Conservation (phyloP, 1,140 invertebrate species). For the Drosophila guanche region DNA sequence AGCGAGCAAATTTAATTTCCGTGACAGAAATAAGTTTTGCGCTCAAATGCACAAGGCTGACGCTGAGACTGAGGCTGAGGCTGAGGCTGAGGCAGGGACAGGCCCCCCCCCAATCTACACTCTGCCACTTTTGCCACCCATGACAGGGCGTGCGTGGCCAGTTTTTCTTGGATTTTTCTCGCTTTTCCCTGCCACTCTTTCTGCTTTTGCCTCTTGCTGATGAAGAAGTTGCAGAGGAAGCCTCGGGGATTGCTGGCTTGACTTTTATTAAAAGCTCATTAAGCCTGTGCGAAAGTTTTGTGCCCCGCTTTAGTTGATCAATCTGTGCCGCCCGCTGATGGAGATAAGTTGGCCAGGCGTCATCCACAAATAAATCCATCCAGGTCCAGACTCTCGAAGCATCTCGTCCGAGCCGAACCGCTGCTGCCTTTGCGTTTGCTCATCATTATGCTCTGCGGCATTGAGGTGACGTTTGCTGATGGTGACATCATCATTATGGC, state of each 20-base stretch:
- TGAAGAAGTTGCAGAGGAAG: conserved; percentile 32
- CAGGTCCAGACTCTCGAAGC: conserved; percentile 22
- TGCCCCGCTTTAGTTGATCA: conserved; percentile 51
- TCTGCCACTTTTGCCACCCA: conserved; percentile 19
- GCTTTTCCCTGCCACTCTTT: conserved; percentile 9
- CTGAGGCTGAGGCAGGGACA: conserved; percentile 27
- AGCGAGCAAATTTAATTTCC: conserved; percentile 81
- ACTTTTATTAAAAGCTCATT: conserved; percentile 82
- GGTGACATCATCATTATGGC: conserved; percentile 76
- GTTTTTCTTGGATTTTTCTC: conserved; percentile 43
- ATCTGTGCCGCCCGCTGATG: conserved; percentile 43
- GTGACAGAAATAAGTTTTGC: conserved; percentile 82
- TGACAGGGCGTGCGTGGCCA: conserved; percentile 31
- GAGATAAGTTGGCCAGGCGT: conserved; percentile 45
- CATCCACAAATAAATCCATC: conserved; percentile 65
- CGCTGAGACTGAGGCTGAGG: no score
- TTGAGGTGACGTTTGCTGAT: conserved; percentile 31
- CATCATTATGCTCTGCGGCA: conserved; percentile 33
- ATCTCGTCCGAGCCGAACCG: conserved; percentile 12
- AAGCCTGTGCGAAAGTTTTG: conserved; percentile 65
- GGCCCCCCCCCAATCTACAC: conserved; percentile 51
- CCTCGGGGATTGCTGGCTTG: conserved; percentile 31
- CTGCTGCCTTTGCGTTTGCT: conserved; percentile 4
- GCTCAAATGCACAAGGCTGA: conserved; percentile 71
- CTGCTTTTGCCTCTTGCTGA: no score